These are phyloP conservation scores for Vombatus ursinus DNA, from an alignment of 2,113 vertebrate species.

Conservation along the genomic window DNA sequence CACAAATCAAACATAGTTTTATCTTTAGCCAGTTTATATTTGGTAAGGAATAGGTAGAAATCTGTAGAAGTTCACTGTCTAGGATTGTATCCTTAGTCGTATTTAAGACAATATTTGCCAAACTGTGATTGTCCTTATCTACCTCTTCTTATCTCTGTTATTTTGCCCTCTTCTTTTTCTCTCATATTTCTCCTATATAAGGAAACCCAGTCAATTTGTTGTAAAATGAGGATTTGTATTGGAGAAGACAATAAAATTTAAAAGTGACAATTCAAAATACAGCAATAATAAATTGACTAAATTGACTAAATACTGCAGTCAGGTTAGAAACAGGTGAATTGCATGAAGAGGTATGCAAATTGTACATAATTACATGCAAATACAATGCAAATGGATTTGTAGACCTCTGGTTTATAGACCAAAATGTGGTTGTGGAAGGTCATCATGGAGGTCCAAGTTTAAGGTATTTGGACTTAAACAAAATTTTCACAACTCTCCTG, in stretches of 20 bases:
- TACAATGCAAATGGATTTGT: not conserved
- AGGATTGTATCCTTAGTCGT: not conserved
- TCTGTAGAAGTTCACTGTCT: not conserved
- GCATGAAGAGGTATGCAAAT: not conserved
- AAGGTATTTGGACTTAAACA: conserved; percentile 37
- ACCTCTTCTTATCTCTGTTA: not conserved
- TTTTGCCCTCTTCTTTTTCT: not conserved
- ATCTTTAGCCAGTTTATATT: not conserved
- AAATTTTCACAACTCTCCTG: conserved; percentile 30
- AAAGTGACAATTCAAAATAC: not conserved
- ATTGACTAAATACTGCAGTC: not conserved
- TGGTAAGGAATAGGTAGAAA: not conserved
- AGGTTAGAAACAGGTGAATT: not conserved
- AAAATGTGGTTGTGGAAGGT: conserved; percentile 25
- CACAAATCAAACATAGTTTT: not conserved
- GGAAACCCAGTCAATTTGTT: not conserved
- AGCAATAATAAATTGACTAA: not conserved
- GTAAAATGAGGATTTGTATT: not conserved
- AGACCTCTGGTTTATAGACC: not conserved
- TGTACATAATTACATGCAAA: not conserved
- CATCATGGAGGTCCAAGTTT: not conserved
- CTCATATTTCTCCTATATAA: not conserved
- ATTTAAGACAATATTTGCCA: not conserved
- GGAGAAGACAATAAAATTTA: not conserved
- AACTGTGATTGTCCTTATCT: not conserved